Percentiles rank a stretch among this genome's conserved stretches.
Conservation (phyloP, 2,797 vertebrate species). For the Prionace glauca region DNA sequence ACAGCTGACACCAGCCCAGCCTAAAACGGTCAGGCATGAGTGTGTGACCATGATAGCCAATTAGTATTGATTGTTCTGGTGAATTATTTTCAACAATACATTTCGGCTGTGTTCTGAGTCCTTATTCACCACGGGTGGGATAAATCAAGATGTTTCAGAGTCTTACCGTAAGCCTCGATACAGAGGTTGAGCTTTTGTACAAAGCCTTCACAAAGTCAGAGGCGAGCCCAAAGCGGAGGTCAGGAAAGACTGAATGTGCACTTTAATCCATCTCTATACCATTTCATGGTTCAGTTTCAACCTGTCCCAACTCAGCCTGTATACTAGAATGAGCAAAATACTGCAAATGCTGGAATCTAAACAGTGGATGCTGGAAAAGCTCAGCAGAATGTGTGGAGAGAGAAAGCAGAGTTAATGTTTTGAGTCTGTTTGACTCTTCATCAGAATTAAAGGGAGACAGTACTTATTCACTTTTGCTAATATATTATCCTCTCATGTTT, state of each 20-base stretch:
- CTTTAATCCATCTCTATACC: background rate
- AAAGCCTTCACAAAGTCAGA: background rate
- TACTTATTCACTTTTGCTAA: background rate
- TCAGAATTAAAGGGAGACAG: too few relatives aligned
- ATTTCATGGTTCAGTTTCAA: background rate
- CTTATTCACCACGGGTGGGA: constrained; percentile 5
- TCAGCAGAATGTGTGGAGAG: too few relatives aligned
- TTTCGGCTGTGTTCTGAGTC: background rate
- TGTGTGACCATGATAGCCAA: background rate
- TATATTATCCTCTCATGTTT: background rate
- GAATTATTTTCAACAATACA: constrained; percentile 18
- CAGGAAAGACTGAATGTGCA: background rate
- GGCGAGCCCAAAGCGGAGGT: background rate
- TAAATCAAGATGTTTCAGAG: background rate
- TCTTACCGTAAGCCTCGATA: background rate
- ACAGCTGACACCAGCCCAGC: background rate
- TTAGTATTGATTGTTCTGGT: constrained; percentile 17
- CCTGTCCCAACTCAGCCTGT: background rate
- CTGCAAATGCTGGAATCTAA: too few relatives aligned
- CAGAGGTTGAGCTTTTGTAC: background rate
- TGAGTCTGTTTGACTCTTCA: too few relatives aligned
- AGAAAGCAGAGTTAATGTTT: too few relatives aligned
- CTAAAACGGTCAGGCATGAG: background rate
- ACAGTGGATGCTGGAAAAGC: too few relatives aligned
- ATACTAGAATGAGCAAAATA: too few relatives aligned